These are phyloP conservation scores for Drosophila grimshawi DNA, from an alignment of 1,140 invertebrate genomes.

Conservation along the genomic window DNA sequence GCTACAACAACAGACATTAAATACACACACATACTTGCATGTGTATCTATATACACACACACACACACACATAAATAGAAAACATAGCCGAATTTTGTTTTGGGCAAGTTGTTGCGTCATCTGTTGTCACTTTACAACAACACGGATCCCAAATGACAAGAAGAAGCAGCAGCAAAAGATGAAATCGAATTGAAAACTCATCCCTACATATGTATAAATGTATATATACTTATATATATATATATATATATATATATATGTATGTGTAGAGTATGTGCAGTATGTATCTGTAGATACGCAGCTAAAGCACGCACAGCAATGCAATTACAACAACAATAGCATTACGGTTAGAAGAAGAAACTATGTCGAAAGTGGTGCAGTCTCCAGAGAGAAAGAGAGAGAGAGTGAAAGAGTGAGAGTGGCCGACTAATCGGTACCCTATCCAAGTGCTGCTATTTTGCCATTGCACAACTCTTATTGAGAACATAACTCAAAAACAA, in stretches of 20 bases:
- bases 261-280: constrained; percentile 1
- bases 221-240: too few species aligned
- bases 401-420: too few species aligned
- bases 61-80: constrained; percentile 48
- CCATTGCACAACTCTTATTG: too few species aligned
- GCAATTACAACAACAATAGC: constrained; percentile 21
- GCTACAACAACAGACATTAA: constrained; percentile 7
- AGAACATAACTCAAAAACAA: too few species aligned
- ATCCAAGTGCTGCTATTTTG: too few species aligned
- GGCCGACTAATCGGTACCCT: too few species aligned
- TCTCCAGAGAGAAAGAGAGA: too few species aligned
- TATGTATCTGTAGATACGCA: constrained; percentile 14
- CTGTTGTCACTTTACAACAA: constrained; percentile 40
- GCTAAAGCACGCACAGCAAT: constrained; percentile 3
- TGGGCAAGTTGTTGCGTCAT: constrained; percentile 58
- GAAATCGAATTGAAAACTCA: constrained; percentile 23
- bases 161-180: constrained; percentile 6
- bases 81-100: constrained; percentile 28
- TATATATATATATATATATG: constrained; percentile 6
- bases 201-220: too few species aligned
- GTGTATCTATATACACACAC: constrained; percentile 4
- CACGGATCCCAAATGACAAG: constrained; percentile 31
- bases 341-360: background rate
- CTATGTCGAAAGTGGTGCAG: too few species aligned
- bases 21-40: constrained; percentile 14